Evolutionary conservation across 2,797 vertebrate genomes (phyloP).

Genomic region (Pyrocephalus nanus): DNA sequence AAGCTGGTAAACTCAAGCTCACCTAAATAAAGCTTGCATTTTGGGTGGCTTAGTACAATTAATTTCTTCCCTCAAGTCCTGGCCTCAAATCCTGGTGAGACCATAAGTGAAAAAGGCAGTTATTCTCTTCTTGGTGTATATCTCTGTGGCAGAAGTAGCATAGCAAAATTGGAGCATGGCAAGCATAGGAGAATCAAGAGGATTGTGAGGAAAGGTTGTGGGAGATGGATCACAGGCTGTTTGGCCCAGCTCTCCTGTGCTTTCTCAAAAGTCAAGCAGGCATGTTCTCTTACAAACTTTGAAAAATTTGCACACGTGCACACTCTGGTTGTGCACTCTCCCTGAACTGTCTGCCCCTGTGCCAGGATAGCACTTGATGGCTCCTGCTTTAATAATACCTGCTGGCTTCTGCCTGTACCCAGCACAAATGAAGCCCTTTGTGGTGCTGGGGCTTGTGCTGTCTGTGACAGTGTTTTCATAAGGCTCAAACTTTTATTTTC

Average conservation of each 20-base stretch:
- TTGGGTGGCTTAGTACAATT: not conserved
- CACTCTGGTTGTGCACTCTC: not conserved
- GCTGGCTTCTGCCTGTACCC: not conserved
- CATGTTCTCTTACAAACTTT: not conserved
- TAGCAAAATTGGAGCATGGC: not conserved
- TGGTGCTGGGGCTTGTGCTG: not conserved
- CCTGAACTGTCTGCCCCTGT: not conserved
- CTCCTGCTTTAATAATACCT: not conserved
- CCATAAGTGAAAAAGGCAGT: not conserved
- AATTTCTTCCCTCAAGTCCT: not conserved
- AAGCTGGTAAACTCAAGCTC: slow-evolving; percentile 16
- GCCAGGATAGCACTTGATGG: not conserved
- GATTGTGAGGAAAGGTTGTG: not conserved
- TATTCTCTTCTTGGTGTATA: not conserved
- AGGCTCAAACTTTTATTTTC: slow-evolving; percentile 63
- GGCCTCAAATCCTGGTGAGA: not conserved
- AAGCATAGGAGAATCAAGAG: not conserved
- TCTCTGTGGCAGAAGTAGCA: not conserved
- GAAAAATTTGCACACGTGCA: not conserved
- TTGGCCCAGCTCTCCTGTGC: not conserved
- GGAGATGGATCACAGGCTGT: not conserved
- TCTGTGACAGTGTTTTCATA: slow-evolving; percentile 29
- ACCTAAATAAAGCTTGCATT: slow-evolving; percentile 10
- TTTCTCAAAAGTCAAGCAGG: not conserved
- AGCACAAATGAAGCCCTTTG: not conserved